Percentiles rank a stretch among this genome's conserved stretches.
These are phyloP conservation scores for Watsonalla cultraria DNA, from an alignment of 2,888 invertebrate genomes.

Conservation along the genomic window DNA sequence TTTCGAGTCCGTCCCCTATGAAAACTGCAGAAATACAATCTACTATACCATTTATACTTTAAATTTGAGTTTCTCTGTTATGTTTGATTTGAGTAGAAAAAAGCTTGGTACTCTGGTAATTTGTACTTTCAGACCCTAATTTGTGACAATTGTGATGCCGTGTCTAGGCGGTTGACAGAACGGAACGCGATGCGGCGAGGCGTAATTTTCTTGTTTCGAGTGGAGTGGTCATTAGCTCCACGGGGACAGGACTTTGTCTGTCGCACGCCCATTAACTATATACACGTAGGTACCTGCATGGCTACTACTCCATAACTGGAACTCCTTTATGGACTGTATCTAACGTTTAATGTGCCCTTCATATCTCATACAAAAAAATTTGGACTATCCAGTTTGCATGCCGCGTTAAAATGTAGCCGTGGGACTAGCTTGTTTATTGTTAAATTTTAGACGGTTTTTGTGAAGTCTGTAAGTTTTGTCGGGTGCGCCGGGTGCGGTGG, in stretches of 20 bases:
- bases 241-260: conserved; percentile 58
- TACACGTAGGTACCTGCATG: conserved; percentile 43
- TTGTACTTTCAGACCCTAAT: conserved; percentile 32
- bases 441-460: conserved; percentile 47
- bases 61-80: too few species aligned
- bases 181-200: conserved; percentile 24
- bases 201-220: conserved; percentile 71
- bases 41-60: too few species aligned
- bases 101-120: not conserved
- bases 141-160: conserved; percentile 55
- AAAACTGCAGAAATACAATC: conserved; percentile 12
- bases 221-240: conserved; percentile 74
- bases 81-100: too few species aligned
- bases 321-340: conserved; percentile 27
- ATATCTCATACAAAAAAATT: not conserved
- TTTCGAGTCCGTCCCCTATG: conserved; percentile 25
- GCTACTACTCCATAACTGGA: conserved; percentile 26
- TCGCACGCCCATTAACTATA: conserved; percentile 62
- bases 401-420: conserved; percentile 11
- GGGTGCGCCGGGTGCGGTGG: conserved; percentile 45
- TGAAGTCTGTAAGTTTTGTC: conserved; percentile 29
- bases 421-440: conserved; percentile 37
- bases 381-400: conserved; percentile 12
- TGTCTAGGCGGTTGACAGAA: conserved; percentile 47
- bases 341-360: conserved; percentile 9